phyloP scores from a whole-genome alignment of 2,888 invertebrate species.

The Ditylenchus weischeri region DNA sequence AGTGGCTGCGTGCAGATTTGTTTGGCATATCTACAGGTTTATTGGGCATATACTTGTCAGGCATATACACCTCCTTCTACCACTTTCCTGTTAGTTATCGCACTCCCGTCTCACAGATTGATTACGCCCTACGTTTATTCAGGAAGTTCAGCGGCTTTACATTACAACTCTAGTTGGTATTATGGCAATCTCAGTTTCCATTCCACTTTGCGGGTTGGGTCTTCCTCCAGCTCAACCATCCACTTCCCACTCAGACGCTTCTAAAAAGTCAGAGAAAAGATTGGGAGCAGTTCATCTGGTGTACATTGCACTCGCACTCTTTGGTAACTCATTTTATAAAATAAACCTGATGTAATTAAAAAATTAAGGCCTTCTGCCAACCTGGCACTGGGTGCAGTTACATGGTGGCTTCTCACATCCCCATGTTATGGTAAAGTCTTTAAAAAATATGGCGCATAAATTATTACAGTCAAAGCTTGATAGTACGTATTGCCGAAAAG shows the following conservation, averaged over 20 bases:
- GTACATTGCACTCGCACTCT: conserved; percentile 66
- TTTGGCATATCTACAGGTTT: conserved; percentile 88
- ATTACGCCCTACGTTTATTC: conserved; percentile 7
- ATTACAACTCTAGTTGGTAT: conserved; percentile 43
- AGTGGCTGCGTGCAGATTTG: conserved; percentile 83
- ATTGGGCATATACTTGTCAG: conserved; percentile 88
- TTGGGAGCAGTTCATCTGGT: conserved; percentile 50
- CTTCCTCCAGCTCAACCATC: conserved; percentile 2
- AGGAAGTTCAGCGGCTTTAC: conserved; percentile 49
- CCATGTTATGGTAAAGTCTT: conserved; percentile 66
- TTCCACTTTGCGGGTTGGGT: conserved; percentile 21
- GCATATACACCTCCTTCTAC: conserved; percentile 94
- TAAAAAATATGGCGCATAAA: neutral
- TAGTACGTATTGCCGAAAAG: too few relatives aligned
- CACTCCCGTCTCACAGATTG: too few relatives aligned
- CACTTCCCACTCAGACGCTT: conserved; percentile 4
- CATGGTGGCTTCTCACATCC: conserved; percentile 84
- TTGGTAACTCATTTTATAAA: conserved; percentile 62
- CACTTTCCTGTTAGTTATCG: conserved; percentile 67
- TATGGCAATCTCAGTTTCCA: conserved; percentile 45
- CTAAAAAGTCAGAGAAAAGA: conserved; percentile 27
- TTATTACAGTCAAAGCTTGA: too few relatives aligned
- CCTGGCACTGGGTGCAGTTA: conserved; percentile 81
- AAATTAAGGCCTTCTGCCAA: conserved; percentile 72
- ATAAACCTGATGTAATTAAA: too few relatives aligned